Evolutionary conservation across 2,797 vertebrate genomes (phyloP), one percentile per base, ranked within the genome.

Genomic region (Sebastes alutus): DNA sequence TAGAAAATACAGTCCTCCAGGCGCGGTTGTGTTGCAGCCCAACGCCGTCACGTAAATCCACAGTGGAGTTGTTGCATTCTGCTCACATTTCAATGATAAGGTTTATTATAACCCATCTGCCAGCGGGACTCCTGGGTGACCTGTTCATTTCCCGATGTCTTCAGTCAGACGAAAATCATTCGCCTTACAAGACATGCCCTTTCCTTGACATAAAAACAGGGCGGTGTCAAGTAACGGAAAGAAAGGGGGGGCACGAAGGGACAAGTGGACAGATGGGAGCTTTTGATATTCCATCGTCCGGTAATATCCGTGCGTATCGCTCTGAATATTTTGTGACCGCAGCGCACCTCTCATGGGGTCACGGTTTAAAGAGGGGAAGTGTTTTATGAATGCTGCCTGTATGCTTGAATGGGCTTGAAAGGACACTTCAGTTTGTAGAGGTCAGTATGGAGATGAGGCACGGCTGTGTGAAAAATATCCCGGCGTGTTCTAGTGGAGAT

Each of bases 381-480:
- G 89, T 92, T 88, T 91, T 92, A 89, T 93, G 90, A 89, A 93
- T 84, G 87, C 92, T 81, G 85, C 72, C 68, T 87, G 80, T 91
- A 88, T 78, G 93, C 93, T 89, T 88, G 88, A 90, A 85, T 84
- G 78, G 78, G 81, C 83, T 86, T 86, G 88, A 94, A 93, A 95
- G 94, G 94, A 94, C 93, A 92, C 76, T 84, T 64, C 61, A 74
- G 79, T 86, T 94, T 94, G 84, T 95, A 85, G 94, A 95, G 95
- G 95, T 97, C 94, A 96, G 88, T 90, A 93, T 93, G 83, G 88
- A 96, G 92, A 96, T 95, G 93, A 93, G 89, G 86, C 90, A 76
- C 71, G 85, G 82, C 86, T 91, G 88, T 87, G 80, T 84, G 66
- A 85, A 86, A 88, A 86, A 92, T 87, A 92, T 90, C 86, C 80